Base-by-base conservation (phyloP, 1,140 invertebrate species). In the Plectrocnemia conspersa region DNA sequence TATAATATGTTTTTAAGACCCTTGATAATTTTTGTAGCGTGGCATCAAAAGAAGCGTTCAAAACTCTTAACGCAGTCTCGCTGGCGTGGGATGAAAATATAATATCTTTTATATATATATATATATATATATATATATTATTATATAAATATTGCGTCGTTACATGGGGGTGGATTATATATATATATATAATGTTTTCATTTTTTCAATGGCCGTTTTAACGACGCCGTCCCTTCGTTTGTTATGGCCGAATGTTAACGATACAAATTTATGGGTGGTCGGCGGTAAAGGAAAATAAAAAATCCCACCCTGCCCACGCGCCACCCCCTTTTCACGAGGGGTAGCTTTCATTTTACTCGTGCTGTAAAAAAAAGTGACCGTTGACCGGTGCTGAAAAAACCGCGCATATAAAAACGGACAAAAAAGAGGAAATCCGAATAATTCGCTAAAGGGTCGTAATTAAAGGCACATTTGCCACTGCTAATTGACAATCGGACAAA, bases 351-450 rank as follows among this genome's bases (percentile, higher is more conserved):
- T 50, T 56, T 56, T 42, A 56, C 47, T 50, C 44, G 41, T 36
- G 18, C 54, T 50, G 41, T 41, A 56, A 56, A 54, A 50, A 33
- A n/a, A n/a, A n/a, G n/a, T 55, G 53, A 47, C 19, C 54, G 44
- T 25, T 35, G 40, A 24, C 13, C 47, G 11, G 47, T 38, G 33
- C 38, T 48, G 27, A 48, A 50, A 33, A 50, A 50, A 50, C 18
- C 35, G 7, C 11, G 18, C 35, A 38, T 16, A 38, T 16, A 41
- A 52, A 48, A 50, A 48, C 29, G 27, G 18, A 56, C 21, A 45
- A 23, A 52, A 52, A 42, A 6, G 27, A 25, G 50, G n/a, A 6
- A 11, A 36, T 41, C 15, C 7, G 24, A 11, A 25, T 42, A 23
- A 52, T 52, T 52, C 25, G 22, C 11, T 24, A 13, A 52, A 42